Percentiles rank a stretch among this genome's conserved stretches.
phyloP scores from a whole-genome alignment of 2,797 vertebrate genomes.

The Onychomys arenicola region DNA sequence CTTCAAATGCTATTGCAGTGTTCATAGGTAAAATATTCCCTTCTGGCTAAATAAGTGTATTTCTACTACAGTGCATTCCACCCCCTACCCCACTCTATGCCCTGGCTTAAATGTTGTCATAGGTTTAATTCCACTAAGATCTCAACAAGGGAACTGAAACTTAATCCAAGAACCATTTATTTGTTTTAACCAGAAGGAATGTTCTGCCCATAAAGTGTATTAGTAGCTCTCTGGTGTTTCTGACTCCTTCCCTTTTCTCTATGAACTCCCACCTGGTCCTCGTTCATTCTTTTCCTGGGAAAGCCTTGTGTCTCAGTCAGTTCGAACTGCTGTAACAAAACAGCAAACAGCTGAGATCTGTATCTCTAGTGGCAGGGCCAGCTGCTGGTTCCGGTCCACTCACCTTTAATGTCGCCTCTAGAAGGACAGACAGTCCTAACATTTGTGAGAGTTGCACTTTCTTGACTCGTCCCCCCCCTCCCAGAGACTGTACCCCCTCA shows the following conservation, averaged over 20 bases:
- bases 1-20: conserved; percentile 13
- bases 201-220: not conserved
- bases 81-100: not conserved
- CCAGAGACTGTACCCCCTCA: not conserved
- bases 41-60: conserved; percentile 11
- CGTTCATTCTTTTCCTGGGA: not conserved
- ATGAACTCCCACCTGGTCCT: not conserved
- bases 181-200: not conserved
- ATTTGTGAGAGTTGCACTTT: not conserved
- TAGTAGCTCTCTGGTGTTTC: not conserved
- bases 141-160: conserved; percentile 28
- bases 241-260: not conserved
- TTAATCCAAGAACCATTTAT: conserved; percentile 6
- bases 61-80: conserved; percentile 33
- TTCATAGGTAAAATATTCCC: conserved; percentile 39
- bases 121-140: not conserved
- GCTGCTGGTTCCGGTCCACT: not conserved
- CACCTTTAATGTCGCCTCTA: not conserved
- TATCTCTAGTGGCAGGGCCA: not conserved
- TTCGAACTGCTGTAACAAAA: not conserved
- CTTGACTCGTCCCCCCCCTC: not conserved
- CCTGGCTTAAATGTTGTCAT: not conserved
- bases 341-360: not conserved
- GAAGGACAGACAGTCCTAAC: not conserved
- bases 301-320: not conserved